phyloP scores from a whole-genome alignment of 2,888 invertebrate species.

The Stenodema calcarata region DNA sequence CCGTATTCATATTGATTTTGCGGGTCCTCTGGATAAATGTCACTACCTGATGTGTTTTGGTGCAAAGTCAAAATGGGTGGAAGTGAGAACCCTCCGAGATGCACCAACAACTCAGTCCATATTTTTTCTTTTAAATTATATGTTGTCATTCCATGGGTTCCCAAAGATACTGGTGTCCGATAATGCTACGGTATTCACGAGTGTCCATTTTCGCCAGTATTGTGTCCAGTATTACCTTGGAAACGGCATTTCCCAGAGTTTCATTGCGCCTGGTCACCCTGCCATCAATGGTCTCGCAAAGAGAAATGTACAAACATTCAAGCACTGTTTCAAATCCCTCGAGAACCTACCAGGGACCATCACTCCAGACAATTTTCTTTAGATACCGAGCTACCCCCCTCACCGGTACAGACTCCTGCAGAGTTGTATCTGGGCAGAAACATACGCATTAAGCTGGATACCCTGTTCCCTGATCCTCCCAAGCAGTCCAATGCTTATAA shows the following conservation, averaged over 20 bases:
- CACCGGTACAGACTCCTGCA: slow-evolving; percentile 48
- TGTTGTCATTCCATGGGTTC: slow-evolving; percentile 56
- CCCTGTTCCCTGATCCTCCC: not conserved
- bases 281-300: slow-evolving; percentile 5
- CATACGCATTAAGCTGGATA: slow-evolving; percentile 48
- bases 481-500: not conserved
- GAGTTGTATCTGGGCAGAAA: slow-evolving; percentile 50
- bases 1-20: slow-evolving; percentile 15
- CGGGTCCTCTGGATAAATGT: not conserved
- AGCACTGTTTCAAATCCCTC: slow-evolving; percentile 24
- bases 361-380: slow-evolving; percentile 47
- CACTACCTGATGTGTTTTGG: slow-evolving; percentile 48
- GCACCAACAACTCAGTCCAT: slow-evolving; percentile 54
- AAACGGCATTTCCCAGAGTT: slow-evolving; percentile 55
- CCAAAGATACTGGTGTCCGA: slow-evolving; percentile 56
- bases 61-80: slow-evolving; percentile 52
- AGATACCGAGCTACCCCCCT: slow-evolving; percentile 54
- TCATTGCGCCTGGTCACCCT: slow-evolving; percentile 49
- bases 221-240: slow-evolving; percentile 54
- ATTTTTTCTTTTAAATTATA: slow-evolving; percentile 54
- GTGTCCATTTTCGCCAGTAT: slow-evolving; percentile 54
- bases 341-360: slow-evolving; percentile 38
- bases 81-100: slow-evolving; percentile 2
- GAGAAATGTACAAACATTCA: slow-evolving; percentile 52
- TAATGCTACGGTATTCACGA: slow-evolving; percentile 57